Conservation (phyloP, 2,797 vertebrate genomes). For the Heteromormyrus szaboi region DNA sequence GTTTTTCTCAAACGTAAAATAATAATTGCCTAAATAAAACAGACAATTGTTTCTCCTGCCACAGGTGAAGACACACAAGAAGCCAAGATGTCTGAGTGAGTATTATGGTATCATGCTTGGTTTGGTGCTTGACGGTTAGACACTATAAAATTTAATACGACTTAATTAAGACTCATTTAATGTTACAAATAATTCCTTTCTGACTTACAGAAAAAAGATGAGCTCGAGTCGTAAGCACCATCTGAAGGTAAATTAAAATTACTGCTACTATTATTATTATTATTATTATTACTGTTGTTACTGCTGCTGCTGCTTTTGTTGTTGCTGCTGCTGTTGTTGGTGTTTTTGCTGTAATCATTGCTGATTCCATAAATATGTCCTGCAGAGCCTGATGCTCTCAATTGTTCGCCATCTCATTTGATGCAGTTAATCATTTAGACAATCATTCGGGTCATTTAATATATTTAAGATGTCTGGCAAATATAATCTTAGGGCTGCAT, state of each 20-base stretch:
- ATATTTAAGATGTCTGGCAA: not conserved
- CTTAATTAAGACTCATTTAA: not conserved
- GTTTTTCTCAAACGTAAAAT: not conserved
- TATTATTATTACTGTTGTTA: not conserved
- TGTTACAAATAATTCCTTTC: not conserved
- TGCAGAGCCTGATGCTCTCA: not conserved
- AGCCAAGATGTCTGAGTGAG: slow-evolving; percentile 11
- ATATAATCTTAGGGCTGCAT: not conserved
- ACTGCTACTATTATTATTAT: not conserved
- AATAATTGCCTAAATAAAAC: not conserved
- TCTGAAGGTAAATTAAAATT: slow-evolving; percentile 38
- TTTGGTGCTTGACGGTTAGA: not conserved
- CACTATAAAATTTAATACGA: not conserved
- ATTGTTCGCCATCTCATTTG: not conserved
- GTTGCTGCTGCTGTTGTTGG: not conserved
- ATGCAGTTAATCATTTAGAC: not conserved
- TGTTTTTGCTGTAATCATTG: not conserved
- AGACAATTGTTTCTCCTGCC: not conserved
- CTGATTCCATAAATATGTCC: not conserved
- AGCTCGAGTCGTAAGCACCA: slow-evolving; percentile 66
- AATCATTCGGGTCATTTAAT: not conserved
- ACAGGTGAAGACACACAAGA: not conserved
- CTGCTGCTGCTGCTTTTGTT: not conserved
- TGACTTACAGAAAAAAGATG: slow-evolving; percentile 56
- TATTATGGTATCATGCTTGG: not conserved